These are phyloP conservation scores for Oligia strigilis DNA, from an alignment of 2,888 invertebrate species.

Conservation along the genomic window DNA sequence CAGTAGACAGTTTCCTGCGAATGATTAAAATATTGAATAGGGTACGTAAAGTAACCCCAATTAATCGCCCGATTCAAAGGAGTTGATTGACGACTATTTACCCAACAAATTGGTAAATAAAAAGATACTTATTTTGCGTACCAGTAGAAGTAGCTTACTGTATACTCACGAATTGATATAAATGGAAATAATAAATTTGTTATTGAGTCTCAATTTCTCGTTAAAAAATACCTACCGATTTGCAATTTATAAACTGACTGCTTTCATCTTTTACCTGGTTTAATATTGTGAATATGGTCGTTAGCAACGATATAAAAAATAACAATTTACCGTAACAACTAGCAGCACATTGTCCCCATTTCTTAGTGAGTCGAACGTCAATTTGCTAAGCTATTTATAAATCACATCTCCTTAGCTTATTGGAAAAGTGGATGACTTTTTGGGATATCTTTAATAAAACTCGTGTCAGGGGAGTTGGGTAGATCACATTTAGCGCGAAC, in stretches of 20 bases:
- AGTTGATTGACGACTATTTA: conserved; percentile 37
- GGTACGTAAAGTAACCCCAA: conserved; percentile 41
- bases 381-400: conserved; percentile 69
- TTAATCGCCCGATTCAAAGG: conserved; percentile 38
- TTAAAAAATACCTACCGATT: neutral
- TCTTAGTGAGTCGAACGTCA: conserved; percentile 30
- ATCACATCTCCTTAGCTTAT: conserved; percentile 71
- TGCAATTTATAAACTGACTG: neutral
- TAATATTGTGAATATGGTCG: neutral
- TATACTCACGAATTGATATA: conserved; percentile 45
- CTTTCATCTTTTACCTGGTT: neutral
- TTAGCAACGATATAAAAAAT: neutral
- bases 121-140: conserved; percentile 48
- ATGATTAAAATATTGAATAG: conserved; percentile 50
- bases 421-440: conserved; percentile 75
- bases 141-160: conserved; percentile 34
- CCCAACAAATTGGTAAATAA: conserved; percentile 41
- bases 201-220: conserved; percentile 26
- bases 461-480: conserved; percentile 65
- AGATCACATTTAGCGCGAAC: conserved; percentile 71
- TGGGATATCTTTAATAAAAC: conserved; percentile 75
- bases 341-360: neutral
- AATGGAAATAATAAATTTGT: conserved; percentile 29
- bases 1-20: conserved; percentile 36
- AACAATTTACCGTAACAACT: conserved; percentile 2